Evolutionary conservation across 1,140 invertebrate genomes (phyloP).

Genomic region (Formica exsecta): DNA sequence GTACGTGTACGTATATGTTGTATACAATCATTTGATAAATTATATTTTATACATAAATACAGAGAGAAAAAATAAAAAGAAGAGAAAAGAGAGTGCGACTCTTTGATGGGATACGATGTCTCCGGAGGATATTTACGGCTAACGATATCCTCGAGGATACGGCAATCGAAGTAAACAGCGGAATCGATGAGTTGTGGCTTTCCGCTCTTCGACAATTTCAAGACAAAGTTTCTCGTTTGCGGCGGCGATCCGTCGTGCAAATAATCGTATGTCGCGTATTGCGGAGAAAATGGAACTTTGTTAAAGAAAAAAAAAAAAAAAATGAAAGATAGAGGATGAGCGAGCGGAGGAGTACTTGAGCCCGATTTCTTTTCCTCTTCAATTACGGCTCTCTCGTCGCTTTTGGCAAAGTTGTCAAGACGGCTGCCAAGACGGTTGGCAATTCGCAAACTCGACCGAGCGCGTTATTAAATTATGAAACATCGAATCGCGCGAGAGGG

Average conservation of each 20-base stretch:
- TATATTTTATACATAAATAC: background rate
- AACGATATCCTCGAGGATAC: slow-evolving; percentile 37
- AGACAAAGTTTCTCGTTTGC: slow-evolving; percentile 17
- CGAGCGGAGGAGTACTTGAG: background rate
- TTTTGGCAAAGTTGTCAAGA: slow-evolving; percentile 22
- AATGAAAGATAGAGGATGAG: background rate
- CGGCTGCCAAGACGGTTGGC: slow-evolving; percentile 10
- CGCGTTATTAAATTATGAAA: slow-evolving; percentile 73
- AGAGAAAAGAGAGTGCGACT: background rate
- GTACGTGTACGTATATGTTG: too few species aligned
- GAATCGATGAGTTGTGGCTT: slow-evolving; percentile 40
- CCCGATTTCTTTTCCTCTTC: slow-evolving; percentile 25
- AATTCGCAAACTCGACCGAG: slow-evolving; percentile 11
- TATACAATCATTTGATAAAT: background rate
- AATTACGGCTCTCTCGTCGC: slow-evolving; percentile 20
- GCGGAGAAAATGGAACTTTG: slow-evolving; percentile 16
- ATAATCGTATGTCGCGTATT: slow-evolving; percentile 37
- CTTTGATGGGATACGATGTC: background rate
- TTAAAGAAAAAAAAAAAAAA: background rate
- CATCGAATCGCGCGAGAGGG: slow-evolving; percentile 49
- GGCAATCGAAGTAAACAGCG: slow-evolving; percentile 51
- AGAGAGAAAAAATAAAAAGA: background rate
- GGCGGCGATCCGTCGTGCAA: slow-evolving; percentile 11
- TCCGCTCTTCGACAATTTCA: slow-evolving; percentile 13
- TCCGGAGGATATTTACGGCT: slow-evolving; percentile 39